Conservation (phyloP, 2,113 vertebrate species). For the Clupea harengus region DNA sequence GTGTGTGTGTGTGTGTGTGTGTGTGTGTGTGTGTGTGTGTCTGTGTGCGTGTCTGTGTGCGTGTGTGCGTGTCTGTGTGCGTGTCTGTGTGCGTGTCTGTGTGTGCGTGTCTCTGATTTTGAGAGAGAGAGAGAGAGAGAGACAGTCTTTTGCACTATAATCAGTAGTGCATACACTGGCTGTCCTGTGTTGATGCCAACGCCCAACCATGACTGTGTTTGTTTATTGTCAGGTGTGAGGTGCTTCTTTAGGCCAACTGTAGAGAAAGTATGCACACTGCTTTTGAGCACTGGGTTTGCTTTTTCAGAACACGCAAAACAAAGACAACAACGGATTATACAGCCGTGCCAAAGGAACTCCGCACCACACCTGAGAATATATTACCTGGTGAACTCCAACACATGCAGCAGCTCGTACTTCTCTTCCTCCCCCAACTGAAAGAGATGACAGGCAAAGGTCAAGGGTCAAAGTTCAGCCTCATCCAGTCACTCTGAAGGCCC, state of each 20-base stretch:
- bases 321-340: neutral
- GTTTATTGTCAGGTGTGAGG: neutral
- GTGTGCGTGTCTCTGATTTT: neutral
- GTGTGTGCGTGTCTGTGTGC: too few relatives aligned
- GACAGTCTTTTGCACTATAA: neutral
- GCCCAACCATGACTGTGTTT: neutral
- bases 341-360: neutral
- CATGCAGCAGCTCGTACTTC: constrained; percentile 89
- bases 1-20: too few relatives aligned
- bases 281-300: neutral
- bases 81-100: neutral
- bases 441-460: constrained; percentile 25
- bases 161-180: neutral
- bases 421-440: constrained; percentile 85
- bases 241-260: neutral
- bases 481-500: constrained; percentile 18
- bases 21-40: neutral
- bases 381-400: constrained; percentile 98
- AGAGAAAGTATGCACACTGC: neutral
- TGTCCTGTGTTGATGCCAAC: neutral
- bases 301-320: neutral
- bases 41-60: too few relatives aligned
- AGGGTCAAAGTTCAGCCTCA: constrained; percentile 1
- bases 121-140: neutral
- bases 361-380: neutral